Evolutionary conservation across 2,888 invertebrate species (phyloP).

Genomic region (Apantesis nais): DNA sequence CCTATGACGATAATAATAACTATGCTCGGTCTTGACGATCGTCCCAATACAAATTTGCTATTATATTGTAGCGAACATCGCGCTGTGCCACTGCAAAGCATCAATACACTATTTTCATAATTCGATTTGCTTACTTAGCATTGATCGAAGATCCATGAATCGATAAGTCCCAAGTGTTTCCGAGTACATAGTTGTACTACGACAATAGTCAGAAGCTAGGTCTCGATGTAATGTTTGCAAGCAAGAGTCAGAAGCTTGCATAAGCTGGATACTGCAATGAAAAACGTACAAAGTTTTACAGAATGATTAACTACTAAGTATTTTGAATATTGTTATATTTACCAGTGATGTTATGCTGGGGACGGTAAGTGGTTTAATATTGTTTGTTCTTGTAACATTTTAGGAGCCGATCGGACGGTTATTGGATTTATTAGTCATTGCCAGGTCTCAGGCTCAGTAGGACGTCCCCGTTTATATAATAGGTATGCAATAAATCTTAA

Average conservation of each 20-base stretch:
- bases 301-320: constrained; percentile 25
- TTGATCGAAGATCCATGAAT: not conserved
- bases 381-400: constrained; percentile 2
- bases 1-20: not conserved
- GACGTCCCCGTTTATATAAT: constrained; percentile 9
- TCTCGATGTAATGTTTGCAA: not conserved
- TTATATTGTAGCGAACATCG: no score
- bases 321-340: constrained; percentile 24
- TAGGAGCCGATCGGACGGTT: not conserved
- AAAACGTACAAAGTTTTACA: constrained; percentile 33
- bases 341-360: constrained; percentile 11
- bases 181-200: not conserved
- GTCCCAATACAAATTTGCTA: not conserved
- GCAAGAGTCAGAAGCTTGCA: constrained; percentile 15
- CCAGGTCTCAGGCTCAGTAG: constrained; percentile 4
- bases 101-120: not conserved
- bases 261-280: constrained; percentile 13
- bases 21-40: constrained; percentile 1
- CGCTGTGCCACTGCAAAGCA: not conserved
- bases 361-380: constrained; percentile 12
- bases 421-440: constrained; percentile 6
- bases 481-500: constrained; percentile 10
- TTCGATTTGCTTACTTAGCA: not conserved
- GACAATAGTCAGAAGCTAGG: not conserved
- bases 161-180: not conserved